Conservation (phyloP, 1,140 invertebrate species). For the Lethrus apterus region DNA sequence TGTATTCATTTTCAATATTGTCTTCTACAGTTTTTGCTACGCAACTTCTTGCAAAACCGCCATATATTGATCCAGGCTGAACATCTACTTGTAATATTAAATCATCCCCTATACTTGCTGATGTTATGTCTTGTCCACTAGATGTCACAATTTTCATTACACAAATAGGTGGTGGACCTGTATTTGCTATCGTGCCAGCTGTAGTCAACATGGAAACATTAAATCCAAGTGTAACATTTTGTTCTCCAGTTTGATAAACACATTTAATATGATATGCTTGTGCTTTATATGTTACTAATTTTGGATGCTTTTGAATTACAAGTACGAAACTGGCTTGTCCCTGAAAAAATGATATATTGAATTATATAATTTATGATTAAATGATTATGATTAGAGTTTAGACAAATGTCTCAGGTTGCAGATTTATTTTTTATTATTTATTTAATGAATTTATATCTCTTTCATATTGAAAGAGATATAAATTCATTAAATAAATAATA, state of each 20-base stretch:
- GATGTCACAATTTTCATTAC: slow-evolving; percentile 85
- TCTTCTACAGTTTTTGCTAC: slow-evolving; percentile 89
- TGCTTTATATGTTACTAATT: slow-evolving; percentile 88
- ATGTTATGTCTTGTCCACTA: slow-evolving; percentile 79
- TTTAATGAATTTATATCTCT: too few relatives aligned
- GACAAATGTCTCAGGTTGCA: too few relatives aligned
- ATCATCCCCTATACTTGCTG: slow-evolving; percentile 88
- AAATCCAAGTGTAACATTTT: slow-evolving; percentile 87
- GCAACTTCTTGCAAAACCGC: slow-evolving; percentile 87
- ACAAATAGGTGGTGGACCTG: slow-evolving; percentile 87
- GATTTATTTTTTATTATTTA: too few relatives aligned
- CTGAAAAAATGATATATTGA: slow-evolving; percentile 41
- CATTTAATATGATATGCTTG: slow-evolving; percentile 94
- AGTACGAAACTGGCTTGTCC: slow-evolving; percentile 87
- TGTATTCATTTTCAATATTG: slow-evolving; percentile 81
- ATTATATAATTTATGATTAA: not conserved
- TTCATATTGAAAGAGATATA: too few relatives aligned
- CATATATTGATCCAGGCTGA: slow-evolving; percentile 88
- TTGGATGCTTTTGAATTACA: slow-evolving; percentile 92
- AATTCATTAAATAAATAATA: too few relatives aligned
- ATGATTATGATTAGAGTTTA: not conserved
- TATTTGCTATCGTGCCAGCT: slow-evolving; percentile 90
- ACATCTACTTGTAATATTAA: slow-evolving; percentile 86
- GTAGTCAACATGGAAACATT: slow-evolving; percentile 94
- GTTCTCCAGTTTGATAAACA: slow-evolving; percentile 88